Evolutionary conservation across 2,797 vertebrate genomes (phyloP), one percentile per base, ranked within the genome.

Genomic region (Sebastes itinus): DNA sequence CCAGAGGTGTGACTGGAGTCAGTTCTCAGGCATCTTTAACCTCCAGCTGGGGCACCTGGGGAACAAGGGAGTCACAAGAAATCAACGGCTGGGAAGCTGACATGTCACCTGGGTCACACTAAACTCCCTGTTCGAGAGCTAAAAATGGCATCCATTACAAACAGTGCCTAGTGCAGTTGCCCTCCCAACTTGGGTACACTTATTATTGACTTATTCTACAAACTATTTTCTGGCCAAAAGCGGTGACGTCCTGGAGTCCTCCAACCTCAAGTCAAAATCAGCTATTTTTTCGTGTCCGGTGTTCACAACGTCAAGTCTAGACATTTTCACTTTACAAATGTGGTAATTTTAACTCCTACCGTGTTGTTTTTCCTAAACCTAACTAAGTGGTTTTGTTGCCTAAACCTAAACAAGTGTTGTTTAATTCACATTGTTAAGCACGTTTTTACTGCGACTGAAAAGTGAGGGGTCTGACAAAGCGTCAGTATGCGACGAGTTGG

Each of bases 1-100:
- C 88, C 84, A 87, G 80, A 92, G 86, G 91, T 92, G 91, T 94
- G 93, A 92, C 88, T 78, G 59, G 72, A 89, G 76, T 87, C 76
- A 69, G 80, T 80, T 82, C 84, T 81, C 88, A 73, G 89, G 55
- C 67, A 80, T 84, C 75, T 88, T 88, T 89, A 77, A 89, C 81
- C 89, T 88, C 81, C 58, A 74, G 72, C 74, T 54, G 65, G 56
- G 66, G 74, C 38, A 56, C 75, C 72, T 49, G 67, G 54, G 77
- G 77, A 87, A 77, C 42, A 20, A n/a, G 46, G 63, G 63, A 87
- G 85, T 90, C 91, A 86, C 72, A 88, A 55, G 83, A 75, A 90
- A 90, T 88, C 84, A 86, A 33, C 22, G 3, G 18, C 81, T 42
- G 38, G 49, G 54, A 86, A 80, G 63, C 65, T 77, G 84, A 88